Evolutionary conservation across 1,140 invertebrate genomes (phyloP), one percentile per base, ranked within the genome.

Genomic region (Drosophila subobscura): DNA sequence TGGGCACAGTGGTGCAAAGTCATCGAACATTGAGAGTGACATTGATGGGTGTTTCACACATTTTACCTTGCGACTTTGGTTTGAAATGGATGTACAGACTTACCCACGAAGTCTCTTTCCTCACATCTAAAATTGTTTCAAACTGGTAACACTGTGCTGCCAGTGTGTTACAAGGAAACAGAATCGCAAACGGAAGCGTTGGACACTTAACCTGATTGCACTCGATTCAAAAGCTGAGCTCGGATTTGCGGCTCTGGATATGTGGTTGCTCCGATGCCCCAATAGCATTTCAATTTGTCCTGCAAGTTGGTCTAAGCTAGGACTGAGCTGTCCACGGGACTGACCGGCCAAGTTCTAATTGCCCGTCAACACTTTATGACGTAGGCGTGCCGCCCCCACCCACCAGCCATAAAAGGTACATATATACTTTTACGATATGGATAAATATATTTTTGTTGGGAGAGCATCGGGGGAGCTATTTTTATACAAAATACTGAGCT

Each of bases 191-290:
- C 77, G 79, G 73, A 77, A 71, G 51, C 47, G 61, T 49, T 64
- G 73, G 70, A 75, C 73, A 81, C 81, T 81, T 80, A 74, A 80
- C 60, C 61, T 74, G 81, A 85, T 80, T 85, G 81, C 76, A 76
- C 66, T 76, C 58, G 49, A 63, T 58, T 52, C 51, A 68, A 63
- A 73, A 57, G 56, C 67, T 77, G 44, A 85, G 76, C 79, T 70
- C 58, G 68, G 70, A 86, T 85, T 85, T 85, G 80, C 41, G 80
- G 76, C 49, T 71, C 22, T 55, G 61, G 27, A 53, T 16, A 57
- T 72, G 54, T 59, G 71, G 71, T 52, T 22, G 8, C 14, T 22
- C 50, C 27, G 40, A 47, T 61, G 51, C 58, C 56, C 33, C 53
- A 45, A 47, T 44, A 22, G 33, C 22, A 65, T 67, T 73, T 70